phyloP scores from a whole-genome alignment of 2,113 vertebrate species.

The Todiramphus chloris region DNA sequence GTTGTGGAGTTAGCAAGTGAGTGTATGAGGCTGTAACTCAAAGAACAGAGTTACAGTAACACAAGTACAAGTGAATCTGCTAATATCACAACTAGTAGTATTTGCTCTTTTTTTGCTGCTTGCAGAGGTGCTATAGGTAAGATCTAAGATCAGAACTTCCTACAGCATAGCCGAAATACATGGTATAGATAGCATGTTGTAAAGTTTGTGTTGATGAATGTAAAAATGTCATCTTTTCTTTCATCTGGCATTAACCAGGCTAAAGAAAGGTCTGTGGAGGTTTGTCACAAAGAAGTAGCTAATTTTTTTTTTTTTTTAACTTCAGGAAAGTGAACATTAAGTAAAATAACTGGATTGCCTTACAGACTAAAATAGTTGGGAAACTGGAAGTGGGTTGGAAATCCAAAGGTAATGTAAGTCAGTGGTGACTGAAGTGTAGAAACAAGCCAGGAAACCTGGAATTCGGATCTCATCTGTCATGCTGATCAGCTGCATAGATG shows the following conservation, averaged over 20 bases:
- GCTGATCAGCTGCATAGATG: not conserved
- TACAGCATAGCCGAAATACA: not conserved
- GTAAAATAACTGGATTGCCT: not conserved
- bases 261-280: rapidly evolving
- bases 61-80: not conserved
- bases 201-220: not conserved
- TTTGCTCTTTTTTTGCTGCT: not conserved
- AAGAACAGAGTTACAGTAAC: not conserved
- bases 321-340: not conserved
- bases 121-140: not conserved
- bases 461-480: not conserved
- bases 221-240: not conserved
- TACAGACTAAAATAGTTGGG: not conserved
- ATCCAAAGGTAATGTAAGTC: not conserved
- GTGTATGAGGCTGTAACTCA: rapidly evolving
- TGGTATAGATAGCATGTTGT: not conserved
- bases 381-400: not conserved
- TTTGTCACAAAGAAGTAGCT: not conserved
- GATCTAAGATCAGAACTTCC: not conserved
- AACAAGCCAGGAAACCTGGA: not conserved
- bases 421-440: not conserved
- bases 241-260: not conserved
- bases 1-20: not conserved
- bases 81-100: not conserved
- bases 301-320: not conserved